Base-by-base conservation (phyloP, 1,140 invertebrate genomes). In the Magallana ariakensis region DNA sequence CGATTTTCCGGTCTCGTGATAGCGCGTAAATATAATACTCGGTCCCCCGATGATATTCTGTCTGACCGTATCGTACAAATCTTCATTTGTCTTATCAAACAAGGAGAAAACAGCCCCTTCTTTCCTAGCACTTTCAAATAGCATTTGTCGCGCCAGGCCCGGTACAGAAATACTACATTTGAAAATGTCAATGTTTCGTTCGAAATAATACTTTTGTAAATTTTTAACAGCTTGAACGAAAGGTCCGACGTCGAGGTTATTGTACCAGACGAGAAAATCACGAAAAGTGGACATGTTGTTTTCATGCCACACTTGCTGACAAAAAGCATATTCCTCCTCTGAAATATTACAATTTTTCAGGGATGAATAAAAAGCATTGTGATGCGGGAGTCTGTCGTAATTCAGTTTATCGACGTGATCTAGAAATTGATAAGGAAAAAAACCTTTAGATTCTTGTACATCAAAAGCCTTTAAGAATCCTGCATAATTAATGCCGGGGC, bases 211-310 rank as follows among this genome's bases (percentile, higher is more conserved):
- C 3, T 55, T 19, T 9, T 82, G 70, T 57, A 90, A 81, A n/a
- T 87, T 90, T 19, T 91, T 80, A 5, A 91, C 56, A 58, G 91
- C 91, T 19, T 75, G n/a, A 2, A 91, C 70, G 53, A 91, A 89
- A 11, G 89, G 87, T 87, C 58, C 56, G 15, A 89, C 85, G 33
- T 91, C 87, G 80, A 85, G 62, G 81, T 88, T 88, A 82, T 90
- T 91, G 85, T 90, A 90, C 85, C 88, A 91, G 0, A 88, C 60
- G 8, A 91, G 81, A 55, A 91, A 91, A 26, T 91, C 89, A 46
- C 57, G 19, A 46, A 91, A 58, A 2, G 85, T 83, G 11, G 16
- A 80, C 88, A 90, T 90, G n/a, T 87, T 62, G 0, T 85, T 54
- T 22, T 88, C 75, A 6, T 75, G 26, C 90, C 90, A 91, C 6